Base-by-base conservation (phyloP, 2,888 invertebrate genomes). In the Gasteruption jaculator region DNA sequence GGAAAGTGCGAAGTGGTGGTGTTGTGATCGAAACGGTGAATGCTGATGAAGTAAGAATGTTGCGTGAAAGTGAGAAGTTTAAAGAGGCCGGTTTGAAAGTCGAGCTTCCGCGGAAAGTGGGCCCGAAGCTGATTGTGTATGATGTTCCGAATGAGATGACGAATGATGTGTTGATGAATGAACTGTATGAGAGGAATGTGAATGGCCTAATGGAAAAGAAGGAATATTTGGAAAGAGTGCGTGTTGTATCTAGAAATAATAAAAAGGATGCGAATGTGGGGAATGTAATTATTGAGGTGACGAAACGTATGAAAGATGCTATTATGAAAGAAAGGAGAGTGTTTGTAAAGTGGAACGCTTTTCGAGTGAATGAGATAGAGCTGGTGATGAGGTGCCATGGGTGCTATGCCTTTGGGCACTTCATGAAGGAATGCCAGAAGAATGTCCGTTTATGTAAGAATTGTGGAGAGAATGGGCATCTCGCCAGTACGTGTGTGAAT, bases 201-300 rank as follows among this genome's bases (percentile, higher is more conserved):
- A 7, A 21, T 7, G 29, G 22, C 8, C 14, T 10, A 8, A 12
- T 34, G 11, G n/a, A 12, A 1, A 4, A 3, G n/a, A 16, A 19
- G 6, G 31, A 24, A 2, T 41, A 15, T 27, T 10, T 20, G 15
- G 10, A 31, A 22, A 29, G 3, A n/a, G 33, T 20, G 33, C 12
- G 18, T 11, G 18, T 32, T 10, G 25, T 38, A 10, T 10, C 20
- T 3, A 8, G 31, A 20, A 18, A 19, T 3, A 41, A 36, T 1
- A 41, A 27, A 16, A 25, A 10, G 14, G 22, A 16, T 2, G 12
- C 20, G 7, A 22, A 22, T 1, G n/a, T 5, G 2, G 18, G 14
- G 3, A 34, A 45, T 24, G 36, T 40, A 32, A 25, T 48, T 2
- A n/a, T 33, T 1, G 45, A 42, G 8, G 42, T 45, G 6, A 7